Percentiles rank a stretch among this genome's conserved stretches.
These are phyloP conservation scores for Laspeyria flexula DNA, from an alignment of 2,888 invertebrate genomes.

Conservation along the genomic window DNA sequence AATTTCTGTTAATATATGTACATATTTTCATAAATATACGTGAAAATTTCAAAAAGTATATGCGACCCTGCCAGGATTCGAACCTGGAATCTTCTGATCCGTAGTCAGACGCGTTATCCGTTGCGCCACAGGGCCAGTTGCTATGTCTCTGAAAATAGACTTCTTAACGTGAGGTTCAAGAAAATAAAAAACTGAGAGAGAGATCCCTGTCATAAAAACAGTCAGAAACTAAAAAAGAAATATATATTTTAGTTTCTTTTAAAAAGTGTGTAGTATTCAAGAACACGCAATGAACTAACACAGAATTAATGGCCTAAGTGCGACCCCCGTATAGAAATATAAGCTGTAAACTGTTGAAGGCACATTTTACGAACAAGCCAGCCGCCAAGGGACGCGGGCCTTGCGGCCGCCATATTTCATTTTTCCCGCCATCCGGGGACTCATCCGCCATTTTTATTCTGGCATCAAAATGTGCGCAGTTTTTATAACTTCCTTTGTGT, in stretches of 20 bases:
- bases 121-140: conserved; percentile 87
- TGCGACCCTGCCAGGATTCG: conserved; percentile 88
- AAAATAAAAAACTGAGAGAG: too few species aligned
- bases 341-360: conserved; percentile 31
- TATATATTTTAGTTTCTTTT: too few species aligned
- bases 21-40: not conserved
- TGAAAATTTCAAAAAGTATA: conserved; percentile 17
- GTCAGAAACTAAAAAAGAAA: too few species aligned
- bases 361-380: conserved; percentile 30
- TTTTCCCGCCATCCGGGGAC: conserved; percentile 64
- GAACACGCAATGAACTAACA: conserved; percentile 40
- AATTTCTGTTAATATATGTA: too few species aligned
- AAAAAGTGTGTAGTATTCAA: conserved; percentile 9
- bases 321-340: conserved; percentile 41
- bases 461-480: conserved; percentile 52
- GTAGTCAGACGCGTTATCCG: conserved; percentile 90
- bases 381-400: conserved; percentile 40
- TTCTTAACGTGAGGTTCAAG: conserved; percentile 4
- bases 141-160: conserved; percentile 25
- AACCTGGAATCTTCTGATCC: conserved; percentile 90
- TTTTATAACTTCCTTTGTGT: conserved; percentile 47
- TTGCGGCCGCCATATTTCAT: conserved; percentile 73
- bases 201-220: too few species aligned
- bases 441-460: conserved; percentile 67
- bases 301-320: conserved; percentile 39